Base-by-base conservation (phyloP, 2,888 invertebrate genomes). In the Oscheius myriophilus region DNA sequence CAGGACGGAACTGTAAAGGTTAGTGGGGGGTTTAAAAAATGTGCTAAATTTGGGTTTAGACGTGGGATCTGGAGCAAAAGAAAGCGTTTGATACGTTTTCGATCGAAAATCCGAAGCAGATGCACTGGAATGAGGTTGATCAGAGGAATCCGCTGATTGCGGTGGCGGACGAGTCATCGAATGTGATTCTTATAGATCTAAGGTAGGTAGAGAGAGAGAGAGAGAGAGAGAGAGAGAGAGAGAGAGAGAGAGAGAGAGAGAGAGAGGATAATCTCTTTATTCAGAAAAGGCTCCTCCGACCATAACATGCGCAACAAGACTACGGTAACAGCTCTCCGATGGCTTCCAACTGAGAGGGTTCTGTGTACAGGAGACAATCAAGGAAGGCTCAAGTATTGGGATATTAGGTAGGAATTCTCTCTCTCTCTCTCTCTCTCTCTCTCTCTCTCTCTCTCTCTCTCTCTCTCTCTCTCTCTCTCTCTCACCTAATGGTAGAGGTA, bases 81-180 rank as follows among this genome's bases (percentile, higher is more conserved):
- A 16, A 46, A 18, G 18, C 54, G 18, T 25, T 55, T 23, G 25
- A 45, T 0, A 46, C 42, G 21, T 65, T 26, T 26, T 9, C 12
- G 14, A 45, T 54, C 21, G 45, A 42, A 6, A 65, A 54, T 33
- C 65, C 65, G 11, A 49, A 39, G 21, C 65, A 65, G 23, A 55
- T 65, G 45, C 59, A 75, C 39, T 75, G 75, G 75, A 75, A 75
- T 54, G 68, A 72, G 39, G 26, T 69, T 18, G 55, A 75, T 23
- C 39, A 45, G 25, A 65, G 21, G 7, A 69, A 70, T 43, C 65
- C 75, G 12, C 59, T 69, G 23, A 66, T 75, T 26, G 71, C 67
- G 0, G 70, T 75, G 16, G 67, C 70, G 9, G 67, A 75, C 55
- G 55, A 54, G 11, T 54, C 63, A 18, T 41, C 65, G 14, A 52